Evolutionary conservation across 2,888 invertebrate species (phyloP).

Genomic region (Epinotia nisella): DNA sequence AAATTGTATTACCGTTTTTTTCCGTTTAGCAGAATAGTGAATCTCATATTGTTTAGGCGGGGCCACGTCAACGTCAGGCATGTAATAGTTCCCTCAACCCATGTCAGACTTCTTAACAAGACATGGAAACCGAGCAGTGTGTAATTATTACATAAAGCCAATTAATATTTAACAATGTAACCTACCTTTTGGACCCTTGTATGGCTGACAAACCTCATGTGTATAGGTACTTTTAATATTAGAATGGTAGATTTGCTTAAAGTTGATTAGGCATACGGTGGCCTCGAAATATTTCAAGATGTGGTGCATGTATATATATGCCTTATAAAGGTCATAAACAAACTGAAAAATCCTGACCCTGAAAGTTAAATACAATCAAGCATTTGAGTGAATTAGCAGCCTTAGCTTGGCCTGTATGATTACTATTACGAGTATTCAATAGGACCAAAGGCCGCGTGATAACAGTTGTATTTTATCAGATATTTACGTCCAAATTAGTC

Average conservation of each 20-base stretch:
- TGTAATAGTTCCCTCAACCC: conserved; percentile 32
- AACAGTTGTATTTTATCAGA: no score
- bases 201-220: neutral
- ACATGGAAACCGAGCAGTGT: conserved; percentile 1
- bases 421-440: neutral
- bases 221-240: neutral
- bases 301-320: neutral
- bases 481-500: no score
- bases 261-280: neutral
- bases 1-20: neutral
- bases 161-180: conserved; percentile 18
- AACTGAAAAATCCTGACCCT: neutral
- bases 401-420: neutral
- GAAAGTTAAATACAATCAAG: neutral
- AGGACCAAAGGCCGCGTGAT: neutral
- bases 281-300: neutral
- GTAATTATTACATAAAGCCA: conserved; percentile 21
- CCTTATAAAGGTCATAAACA: no score
- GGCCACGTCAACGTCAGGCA: conserved; percentile 20
- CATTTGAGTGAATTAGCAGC: neutral
- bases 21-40: conserved; percentile 6
- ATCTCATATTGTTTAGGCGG: conserved; percentile 22
- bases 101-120: conserved; percentile 35
- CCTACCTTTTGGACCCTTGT: neutral
- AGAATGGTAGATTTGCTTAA: neutral